Base-by-base conservation (phyloP, 2,888 invertebrate species). In the Apeira syringaria region DNA sequence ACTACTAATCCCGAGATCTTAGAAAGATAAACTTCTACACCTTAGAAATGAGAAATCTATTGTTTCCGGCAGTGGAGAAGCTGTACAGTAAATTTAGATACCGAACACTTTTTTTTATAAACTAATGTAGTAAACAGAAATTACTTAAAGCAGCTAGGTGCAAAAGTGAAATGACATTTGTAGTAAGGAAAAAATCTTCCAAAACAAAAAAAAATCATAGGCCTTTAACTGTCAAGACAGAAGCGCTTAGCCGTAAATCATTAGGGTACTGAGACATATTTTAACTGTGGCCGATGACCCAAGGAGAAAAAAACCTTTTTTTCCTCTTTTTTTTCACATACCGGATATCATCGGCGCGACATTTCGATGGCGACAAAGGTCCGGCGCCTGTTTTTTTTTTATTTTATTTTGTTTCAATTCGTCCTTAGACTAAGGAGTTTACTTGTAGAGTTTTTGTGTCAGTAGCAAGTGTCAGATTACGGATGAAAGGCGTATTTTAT, bases 281-380 rank as follows among this genome's bases (percentile, higher is more conserved):
- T 76, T 69, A 76, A 71, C 68, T 60, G 65, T 74, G 75, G 75
- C 67, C 78, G 71, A 64, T 76, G 77, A 80, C 77, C 75, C 66
- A 67, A n/a, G 35, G 20, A 45, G 12, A 30, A 44, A 59, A 62
- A 67, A 45, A 53, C 29, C 49, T 59, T 58, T 59, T 50, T 44
- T 50, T 53, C 57, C 62, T 40, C 31, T 70, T 60, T 61, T 15
- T 28, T 44, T 50, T 60, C 59, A 44, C 54, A 45, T 73, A 80
- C 85, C 87, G 87, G 87, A 86, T 83, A 79, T 84, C 72, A 76
- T 55, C 74, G 83, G 63, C 82, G 80, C 75, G 81, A 80, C 82
- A 74, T 57, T 64, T 63, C 71, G 65, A 56, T 69, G 83, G 84
- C 82, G 84, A 82, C 84, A 80, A 80, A 77, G 58, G 64, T 68